Percentiles rank a stretch among this genome's conserved stretches.
phyloP scores from a whole-genome alignment of 2,888 invertebrate genomes.

The Oscheius myriophilus region DNA sequence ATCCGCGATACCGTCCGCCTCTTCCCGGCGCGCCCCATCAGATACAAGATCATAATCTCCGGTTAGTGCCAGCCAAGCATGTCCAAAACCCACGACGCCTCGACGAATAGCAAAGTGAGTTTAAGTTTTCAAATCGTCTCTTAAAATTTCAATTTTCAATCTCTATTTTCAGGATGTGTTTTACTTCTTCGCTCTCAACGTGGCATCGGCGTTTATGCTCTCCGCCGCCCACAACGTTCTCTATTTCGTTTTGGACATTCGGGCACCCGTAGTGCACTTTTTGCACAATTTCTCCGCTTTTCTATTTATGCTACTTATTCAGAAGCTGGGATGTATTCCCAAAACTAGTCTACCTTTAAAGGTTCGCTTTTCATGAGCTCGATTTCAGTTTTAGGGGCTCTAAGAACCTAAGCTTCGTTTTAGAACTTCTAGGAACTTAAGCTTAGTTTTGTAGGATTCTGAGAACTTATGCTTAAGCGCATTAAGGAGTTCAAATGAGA shows the following conservation, averaged over 20 bases:
- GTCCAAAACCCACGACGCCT: constrained; percentile 29
- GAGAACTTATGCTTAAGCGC: too few species aligned
- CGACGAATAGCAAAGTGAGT: constrained; percentile 20
- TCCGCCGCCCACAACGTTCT: constrained; percentile 68
- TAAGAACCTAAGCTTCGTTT: too few species aligned
- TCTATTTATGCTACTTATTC: constrained; percentile 40
- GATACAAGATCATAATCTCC: constrained; percentile 12
- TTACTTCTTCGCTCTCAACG: constrained; percentile 51
- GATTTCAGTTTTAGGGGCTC: not conserved
- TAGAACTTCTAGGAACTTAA: too few species aligned
- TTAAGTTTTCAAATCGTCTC: not conserved
- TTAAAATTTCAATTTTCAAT: not conserved
- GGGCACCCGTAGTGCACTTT: constrained; percentile 62
- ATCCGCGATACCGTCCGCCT: constrained; percentile 3
- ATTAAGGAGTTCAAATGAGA: not conserved
- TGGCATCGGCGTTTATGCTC: constrained; percentile 62
- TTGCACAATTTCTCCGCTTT: constrained; percentile 61
- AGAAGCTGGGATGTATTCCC: constrained; percentile 29
- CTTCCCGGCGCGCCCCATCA: not conserved
- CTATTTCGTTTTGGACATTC: constrained; percentile 64
- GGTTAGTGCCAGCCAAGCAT: constrained; percentile 13
- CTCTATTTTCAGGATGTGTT: constrained; percentile 25
- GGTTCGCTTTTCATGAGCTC: not conserved
- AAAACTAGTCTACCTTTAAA: constrained; percentile 20
- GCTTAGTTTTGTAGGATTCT: too few species aligned